Conservation (phyloP, 2,797 vertebrate species). For the Semotilus atromaculatus region DNA sequence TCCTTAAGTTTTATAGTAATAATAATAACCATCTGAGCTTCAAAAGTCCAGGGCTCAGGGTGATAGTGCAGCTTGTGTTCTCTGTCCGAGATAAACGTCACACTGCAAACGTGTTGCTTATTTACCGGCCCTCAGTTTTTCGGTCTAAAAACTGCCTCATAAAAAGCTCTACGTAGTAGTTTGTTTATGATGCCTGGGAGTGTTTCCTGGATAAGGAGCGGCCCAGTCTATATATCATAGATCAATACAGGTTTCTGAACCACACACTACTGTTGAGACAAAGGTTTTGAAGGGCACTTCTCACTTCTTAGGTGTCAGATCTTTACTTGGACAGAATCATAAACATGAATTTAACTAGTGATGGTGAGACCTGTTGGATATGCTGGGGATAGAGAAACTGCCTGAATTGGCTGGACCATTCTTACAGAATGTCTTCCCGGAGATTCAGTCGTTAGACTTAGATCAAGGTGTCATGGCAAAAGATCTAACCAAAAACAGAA, state of each 20-base stretch:
- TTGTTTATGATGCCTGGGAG: constrained; percentile 57
- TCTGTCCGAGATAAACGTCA: constrained; percentile 2
- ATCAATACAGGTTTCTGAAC: constrained; percentile 18
- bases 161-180: constrained; percentile 67
- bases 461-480: constrained; percentile 5
- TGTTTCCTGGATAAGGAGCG: constrained; percentile 63
- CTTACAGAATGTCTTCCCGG: neutral
- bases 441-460: neutral
- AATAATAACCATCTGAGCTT: neutral
- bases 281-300: neutral
- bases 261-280: neutral
- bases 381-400: constrained; percentile 6
- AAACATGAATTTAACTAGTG: constrained; percentile 11
- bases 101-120: constrained; percentile 1
- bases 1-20: neutral
- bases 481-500: constrained; percentile 59
- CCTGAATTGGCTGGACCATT: constrained; percentile 39
- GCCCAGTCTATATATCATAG: neutral
- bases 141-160: constrained; percentile 46
- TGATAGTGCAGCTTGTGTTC: neutral
- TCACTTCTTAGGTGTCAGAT: constrained; percentile 18
- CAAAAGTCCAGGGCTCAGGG: constrained; percentile 13
- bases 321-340: neutral
- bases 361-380: constrained; percentile 16
- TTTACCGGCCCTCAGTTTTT: constrained; percentile 41